phyloP scores from a whole-genome alignment of 1,140 invertebrate genomes.

The Apis mellifera region DNA sequence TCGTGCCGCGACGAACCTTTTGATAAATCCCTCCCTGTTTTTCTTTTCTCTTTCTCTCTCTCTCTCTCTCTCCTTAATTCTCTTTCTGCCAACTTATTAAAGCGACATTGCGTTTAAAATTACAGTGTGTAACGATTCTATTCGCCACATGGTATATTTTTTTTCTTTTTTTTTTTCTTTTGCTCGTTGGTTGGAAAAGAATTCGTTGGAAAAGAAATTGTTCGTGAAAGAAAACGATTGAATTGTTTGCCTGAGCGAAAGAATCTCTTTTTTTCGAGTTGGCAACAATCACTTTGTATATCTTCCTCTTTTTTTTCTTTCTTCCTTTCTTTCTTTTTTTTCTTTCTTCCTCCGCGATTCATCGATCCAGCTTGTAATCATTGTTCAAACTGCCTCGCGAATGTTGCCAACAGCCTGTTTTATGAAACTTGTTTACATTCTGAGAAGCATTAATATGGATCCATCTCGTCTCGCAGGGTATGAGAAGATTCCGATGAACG shows the following conservation, averaged over 20 bases:
- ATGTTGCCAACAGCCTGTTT: background rate
- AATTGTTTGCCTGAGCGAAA: background rate
- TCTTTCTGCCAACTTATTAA: background rate
- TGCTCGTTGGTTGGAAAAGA: background rate
- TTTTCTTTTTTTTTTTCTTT: no score
- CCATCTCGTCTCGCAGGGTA: background rate
- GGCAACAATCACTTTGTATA: background rate
- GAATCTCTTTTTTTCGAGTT: background rate
- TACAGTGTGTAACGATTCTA: no score
- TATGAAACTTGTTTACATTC: background rate
- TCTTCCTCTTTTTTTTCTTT: background rate
- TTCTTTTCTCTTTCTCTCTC: no score
- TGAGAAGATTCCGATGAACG: background rate
- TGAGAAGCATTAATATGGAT: background rate
- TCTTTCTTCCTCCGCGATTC: background rate
- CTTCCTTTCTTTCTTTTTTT: background rate
- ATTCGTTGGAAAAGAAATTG: background rate
- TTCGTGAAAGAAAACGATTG: background rate
- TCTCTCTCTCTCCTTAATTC: background rate
- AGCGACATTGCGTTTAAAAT: background rate
- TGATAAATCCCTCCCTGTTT: background rate
- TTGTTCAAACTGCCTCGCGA: background rate
- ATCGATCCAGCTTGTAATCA: slow-evolving; percentile 8
- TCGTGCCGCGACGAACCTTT: background rate
- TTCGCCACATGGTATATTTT: no score